Base-by-base conservation (phyloP, 2,888 invertebrate genomes). In the Frankliniella intonsa region DNA sequence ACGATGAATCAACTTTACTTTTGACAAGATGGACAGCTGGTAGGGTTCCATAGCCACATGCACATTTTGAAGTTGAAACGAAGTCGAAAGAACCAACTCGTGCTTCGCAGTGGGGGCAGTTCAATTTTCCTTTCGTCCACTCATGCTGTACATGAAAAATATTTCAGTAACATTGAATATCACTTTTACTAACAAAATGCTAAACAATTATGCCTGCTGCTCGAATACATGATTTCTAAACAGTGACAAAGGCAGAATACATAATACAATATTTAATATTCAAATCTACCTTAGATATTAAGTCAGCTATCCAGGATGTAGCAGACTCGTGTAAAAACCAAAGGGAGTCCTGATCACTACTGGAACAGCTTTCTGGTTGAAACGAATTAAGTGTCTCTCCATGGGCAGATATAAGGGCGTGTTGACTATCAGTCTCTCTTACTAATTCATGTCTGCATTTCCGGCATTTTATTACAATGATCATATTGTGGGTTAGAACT, bases 41-140 rank as follows among this genome's bases (percentile, higher is more conserved):
- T 84, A 92, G 86, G 83, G 91, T 87, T 83, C 88, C 87, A 76
- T 87, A 86, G 50, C 88, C 87, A 87, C 93, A 93, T n/a, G 88
- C 87, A 87, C 93, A 93, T 87, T 92, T 92, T 85, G 89, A 88
- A 50, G 92, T 92, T 3, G 91, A 90, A 50, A 92, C 88, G 87
- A 91, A 93, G 87, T 93, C 92, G 87, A 93, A 93, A 9, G 91
- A 90, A 12, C 93, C 93, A 51, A 93, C 88, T 87, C 91, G 89
- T 65, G 89, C 89, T 80, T 90, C 88, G 87, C 93, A 93, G 83
- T 90, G 88, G 83, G 88, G 89, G 87, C 93, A 93, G 83, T 90
- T 89, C 51, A 93, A 86, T 88, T 92, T 92, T n/a, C 93, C 93
- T 87, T 91, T 92, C 0, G 90, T 90, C 93, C 93, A 93, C 81